phyloP scores from a whole-genome alignment of 1,140 invertebrate species.

The Microvelia longipes region DNA sequence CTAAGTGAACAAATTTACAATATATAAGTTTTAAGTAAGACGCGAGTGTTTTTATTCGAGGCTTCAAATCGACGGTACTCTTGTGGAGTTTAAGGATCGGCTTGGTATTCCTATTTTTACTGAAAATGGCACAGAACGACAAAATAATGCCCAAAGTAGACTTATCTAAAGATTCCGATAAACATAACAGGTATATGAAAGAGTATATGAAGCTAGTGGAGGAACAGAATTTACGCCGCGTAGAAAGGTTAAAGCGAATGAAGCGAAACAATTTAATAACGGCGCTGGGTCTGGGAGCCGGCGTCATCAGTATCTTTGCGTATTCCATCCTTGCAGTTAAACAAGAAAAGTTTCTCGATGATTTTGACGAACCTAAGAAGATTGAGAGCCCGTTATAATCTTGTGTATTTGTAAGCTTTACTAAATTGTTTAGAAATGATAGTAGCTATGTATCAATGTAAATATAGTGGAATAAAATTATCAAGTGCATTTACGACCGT shows the following conservation, averaged over 20 bases:
- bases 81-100: too few species aligned
- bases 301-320: conserved; percentile 54
- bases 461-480: too few species aligned
- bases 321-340: conserved; percentile 71
- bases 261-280: conserved; percentile 47
- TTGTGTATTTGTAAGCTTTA: neutral
- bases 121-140: too few species aligned
- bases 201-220: conserved; percentile 65
- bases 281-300: conserved; percentile 39
- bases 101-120: too few species aligned
- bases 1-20: too few species aligned
- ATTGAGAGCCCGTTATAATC: neutral
- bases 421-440: neutral
- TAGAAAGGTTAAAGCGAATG: conserved; percentile 41
- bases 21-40: too few species aligned
- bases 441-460: too few species aligned
- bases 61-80: too few species aligned
- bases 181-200: conserved; percentile 44
- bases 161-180: conserved; percentile 29
- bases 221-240: conserved; percentile 51
- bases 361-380: conserved; percentile 53
- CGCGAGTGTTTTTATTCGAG: too few species aligned
- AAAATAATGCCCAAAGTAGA: conserved; percentile 42
- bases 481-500: too few species aligned
- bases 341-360: conserved; percentile 74